Evolutionary conservation across 2,888 invertebrate genomes (phyloP).

Genomic region (Cerastis rubricosa): DNA sequence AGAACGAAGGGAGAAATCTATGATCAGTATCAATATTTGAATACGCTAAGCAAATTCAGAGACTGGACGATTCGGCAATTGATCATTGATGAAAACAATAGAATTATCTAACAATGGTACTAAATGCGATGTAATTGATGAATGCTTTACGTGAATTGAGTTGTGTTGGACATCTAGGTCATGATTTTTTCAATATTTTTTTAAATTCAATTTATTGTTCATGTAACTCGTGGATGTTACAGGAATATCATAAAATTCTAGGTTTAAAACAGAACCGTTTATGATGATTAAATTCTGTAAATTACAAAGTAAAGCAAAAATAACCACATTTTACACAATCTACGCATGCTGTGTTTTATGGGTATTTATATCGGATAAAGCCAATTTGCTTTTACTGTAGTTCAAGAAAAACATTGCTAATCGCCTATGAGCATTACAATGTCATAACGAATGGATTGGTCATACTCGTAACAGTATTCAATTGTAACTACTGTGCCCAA

Average conservation of each 20-base stretch:
- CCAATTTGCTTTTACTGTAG: background rate
- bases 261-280: background rate
- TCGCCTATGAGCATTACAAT: background rate
- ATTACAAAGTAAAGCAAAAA: background rate
- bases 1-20: background rate
- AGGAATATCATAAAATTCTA: background rate
- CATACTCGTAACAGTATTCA: background rate
- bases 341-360: too few relatives aligned
- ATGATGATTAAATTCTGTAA: background rate
- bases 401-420: background rate
- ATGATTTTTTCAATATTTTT: slow-evolving; percentile 16
- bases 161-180: slow-evolving; percentile 9
- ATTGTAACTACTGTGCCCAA: too few relatives aligned
- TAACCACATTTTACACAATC: background rate
- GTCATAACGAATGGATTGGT: background rate
- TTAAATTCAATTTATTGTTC: slow-evolving; percentile 18
- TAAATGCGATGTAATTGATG: slow-evolving; percentile 16
- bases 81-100: slow-evolving; percentile 14
- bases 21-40: slow-evolving; percentile 28
- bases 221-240: slow-evolving; percentile 2
- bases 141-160: slow-evolving; percentile 13
- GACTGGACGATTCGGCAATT: background rate
- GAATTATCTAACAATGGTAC: slow-evolving; percentile 8
- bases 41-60: background rate
- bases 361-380: background rate